Conservation (phyloP, 2,888 invertebrate species). For the Pyralis farinalis region DNA sequence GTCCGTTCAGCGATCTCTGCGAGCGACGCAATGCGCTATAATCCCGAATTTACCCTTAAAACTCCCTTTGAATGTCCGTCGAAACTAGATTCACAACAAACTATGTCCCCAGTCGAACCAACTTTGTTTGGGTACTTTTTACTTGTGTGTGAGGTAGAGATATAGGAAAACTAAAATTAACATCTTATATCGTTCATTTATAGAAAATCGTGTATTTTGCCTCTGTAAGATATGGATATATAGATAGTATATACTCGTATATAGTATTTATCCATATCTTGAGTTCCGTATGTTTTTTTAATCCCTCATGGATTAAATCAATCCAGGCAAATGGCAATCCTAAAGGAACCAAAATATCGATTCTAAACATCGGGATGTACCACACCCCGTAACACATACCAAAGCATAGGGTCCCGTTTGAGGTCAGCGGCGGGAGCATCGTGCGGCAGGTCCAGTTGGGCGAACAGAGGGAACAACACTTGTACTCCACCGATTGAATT, state of each 20-base stretch:
- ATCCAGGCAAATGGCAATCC: no score
- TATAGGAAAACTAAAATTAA: neutral
- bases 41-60: neutral
- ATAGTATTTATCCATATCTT: no score
- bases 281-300: no score
- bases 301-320: no score
- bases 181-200: neutral
- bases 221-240: no score
- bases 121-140: neutral
- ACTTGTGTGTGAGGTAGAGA: neutral
- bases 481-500: conserved; percentile 99
- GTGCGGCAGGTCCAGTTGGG: conserved; percentile 97
- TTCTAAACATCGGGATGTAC: no score
- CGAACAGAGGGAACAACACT: conserved; percentile 98
- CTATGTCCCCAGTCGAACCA: neutral
- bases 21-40: no score
- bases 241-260: no score
- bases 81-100: neutral
- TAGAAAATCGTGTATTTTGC: neutral
- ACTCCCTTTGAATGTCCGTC: neutral
- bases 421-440: conserved; percentile 90
- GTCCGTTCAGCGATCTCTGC: no score
- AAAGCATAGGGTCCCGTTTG: conserved; percentile 93
- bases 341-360: no score
- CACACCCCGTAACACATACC: conserved; percentile 86